Conservation (phyloP, 2,888 invertebrate genomes). For the Folsomia candida region DNA sequence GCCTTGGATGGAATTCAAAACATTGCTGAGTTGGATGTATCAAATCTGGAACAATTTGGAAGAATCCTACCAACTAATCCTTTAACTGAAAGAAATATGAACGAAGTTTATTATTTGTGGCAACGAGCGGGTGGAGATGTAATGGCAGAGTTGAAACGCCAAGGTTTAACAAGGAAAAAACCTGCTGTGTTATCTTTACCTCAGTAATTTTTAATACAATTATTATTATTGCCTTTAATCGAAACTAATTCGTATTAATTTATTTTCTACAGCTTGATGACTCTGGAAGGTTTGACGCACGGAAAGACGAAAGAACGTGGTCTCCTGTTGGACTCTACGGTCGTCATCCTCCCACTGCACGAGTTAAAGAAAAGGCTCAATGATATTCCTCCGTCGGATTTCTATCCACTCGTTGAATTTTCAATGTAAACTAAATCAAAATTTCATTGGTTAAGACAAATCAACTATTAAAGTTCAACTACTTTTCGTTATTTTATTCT, state of each 20-base stretch:
- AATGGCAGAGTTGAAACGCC: constrained; percentile 81
- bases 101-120: constrained; percentile 92
- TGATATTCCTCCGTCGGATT: constrained; percentile 73
- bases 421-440: constrained; percentile 53
- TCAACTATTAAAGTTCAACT: no score
- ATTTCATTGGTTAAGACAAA: background rate
- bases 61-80: constrained; percentile 1
- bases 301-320: constrained; percentile 75
- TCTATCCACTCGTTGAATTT: constrained; percentile 74
- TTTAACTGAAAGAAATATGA: constrained; percentile 59
- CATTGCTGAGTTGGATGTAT: background rate
- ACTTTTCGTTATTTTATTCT: background rate
- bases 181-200: constrained; percentile 59
- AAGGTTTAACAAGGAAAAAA: constrained; percentile 82
- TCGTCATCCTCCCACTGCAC: constrained; percentile 68
- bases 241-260: constrained; percentile 1
- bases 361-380: constrained; percentile 70
- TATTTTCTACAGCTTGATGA: constrained; percentile 66
- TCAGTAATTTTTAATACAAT: constrained; percentile 54
- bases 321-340: constrained; percentile 68
- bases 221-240: constrained; percentile 2
- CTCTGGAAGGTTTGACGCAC: constrained; percentile 67
- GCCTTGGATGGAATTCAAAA: background rate
- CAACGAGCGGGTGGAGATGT: constrained; percentile 93
- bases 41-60: background rate